Percentiles rank a stretch among this genome's conserved stretches.
phyloP scores from a whole-genome alignment of 2,888 invertebrate genomes.

The Drosophila imparisetae region DNA sequence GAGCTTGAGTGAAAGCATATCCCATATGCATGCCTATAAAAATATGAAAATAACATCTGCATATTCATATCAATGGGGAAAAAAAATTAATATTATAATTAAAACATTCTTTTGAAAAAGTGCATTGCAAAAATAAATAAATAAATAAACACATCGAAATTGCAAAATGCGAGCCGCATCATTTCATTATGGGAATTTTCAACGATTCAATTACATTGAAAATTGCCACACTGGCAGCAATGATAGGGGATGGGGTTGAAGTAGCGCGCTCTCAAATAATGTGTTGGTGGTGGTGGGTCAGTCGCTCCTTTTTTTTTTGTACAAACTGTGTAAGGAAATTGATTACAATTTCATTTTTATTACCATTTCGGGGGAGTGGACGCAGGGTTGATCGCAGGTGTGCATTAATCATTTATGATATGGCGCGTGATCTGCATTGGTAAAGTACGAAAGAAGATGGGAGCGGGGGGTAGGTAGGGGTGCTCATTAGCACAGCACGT shows the following conservation, averaged over 20 bases:
- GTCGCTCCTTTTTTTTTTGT: background rate
- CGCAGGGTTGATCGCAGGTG: slow-evolving; percentile 6
- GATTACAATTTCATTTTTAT: background rate
- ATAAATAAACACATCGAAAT: background rate
- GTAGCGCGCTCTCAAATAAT: background rate
- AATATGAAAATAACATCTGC: background rate
- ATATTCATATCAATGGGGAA: background rate
- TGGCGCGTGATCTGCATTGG: background rate
- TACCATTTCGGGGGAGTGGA: background rate
- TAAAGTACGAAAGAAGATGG: background rate
- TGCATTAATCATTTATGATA: slow-evolving; percentile 1
- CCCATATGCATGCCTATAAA: background rate
- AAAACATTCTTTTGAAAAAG: background rate
- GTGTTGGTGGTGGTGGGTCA: background rate
- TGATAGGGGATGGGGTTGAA: background rate
- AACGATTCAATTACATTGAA: background rate
- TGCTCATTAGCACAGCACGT: background rate
- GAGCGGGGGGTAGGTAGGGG: background rate
- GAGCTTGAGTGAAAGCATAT: background rate
- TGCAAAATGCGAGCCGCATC: background rate
- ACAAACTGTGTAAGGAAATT: background rate
- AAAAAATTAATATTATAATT: background rate
- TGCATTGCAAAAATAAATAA: background rate
- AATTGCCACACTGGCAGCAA: background rate
- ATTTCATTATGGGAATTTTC: background rate